A percentile compares a stretch with the other conserved stretches of the same genome.
These are phyloP conservation scores for Romanogobio albipinnatus DNA, from an alignment of 2,113 vertebrate species.

Conservation along the genomic window DNA sequence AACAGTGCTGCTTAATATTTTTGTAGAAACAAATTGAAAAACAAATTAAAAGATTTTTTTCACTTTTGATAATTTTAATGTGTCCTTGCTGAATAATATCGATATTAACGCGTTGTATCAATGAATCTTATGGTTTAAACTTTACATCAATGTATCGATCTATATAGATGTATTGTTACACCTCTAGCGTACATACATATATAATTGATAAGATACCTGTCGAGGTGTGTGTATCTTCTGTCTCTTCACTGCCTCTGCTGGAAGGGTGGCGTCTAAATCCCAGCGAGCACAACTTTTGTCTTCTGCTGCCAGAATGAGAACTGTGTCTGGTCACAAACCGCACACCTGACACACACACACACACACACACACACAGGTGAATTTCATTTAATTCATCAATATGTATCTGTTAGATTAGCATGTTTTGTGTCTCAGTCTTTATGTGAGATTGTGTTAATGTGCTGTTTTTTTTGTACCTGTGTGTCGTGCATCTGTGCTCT, in stretches of 20 bases:
- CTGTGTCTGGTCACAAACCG: slow-evolving; percentile 61
- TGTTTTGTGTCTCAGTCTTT: background rate
- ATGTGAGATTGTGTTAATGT: background rate
- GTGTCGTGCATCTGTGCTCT: slow-evolving; percentile 73
- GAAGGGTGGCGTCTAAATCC: slow-evolving; percentile 70
- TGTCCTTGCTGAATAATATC: background rate
- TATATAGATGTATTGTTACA: too few species aligned
- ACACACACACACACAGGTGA: slow-evolving; percentile 45
- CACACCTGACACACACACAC: slow-evolving; percentile 65
- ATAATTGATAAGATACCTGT: slow-evolving; percentile 72
- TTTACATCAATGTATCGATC: too few species aligned
- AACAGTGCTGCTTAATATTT: background rate
- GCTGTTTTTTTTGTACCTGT: slow-evolving; percentile 72
- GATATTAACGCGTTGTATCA: too few species aligned
- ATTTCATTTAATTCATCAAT: background rate
- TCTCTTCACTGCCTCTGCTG: slow-evolving; percentile 70
- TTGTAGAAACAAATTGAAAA: background rate
- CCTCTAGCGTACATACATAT: background rate
- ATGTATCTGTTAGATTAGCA: background rate
- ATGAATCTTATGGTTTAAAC: too few species aligned
- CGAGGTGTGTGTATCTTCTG: slow-evolving; percentile 65
- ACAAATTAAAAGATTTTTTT: background rate
- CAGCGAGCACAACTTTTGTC: slow-evolving; percentile 66
- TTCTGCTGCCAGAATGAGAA: slow-evolving; percentile 61
- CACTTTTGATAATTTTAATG: background rate